These are phyloP conservation scores for Blastobasis adustella DNA, from an alignment of 2,888 invertebrate species.

Conservation along the genomic window DNA sequence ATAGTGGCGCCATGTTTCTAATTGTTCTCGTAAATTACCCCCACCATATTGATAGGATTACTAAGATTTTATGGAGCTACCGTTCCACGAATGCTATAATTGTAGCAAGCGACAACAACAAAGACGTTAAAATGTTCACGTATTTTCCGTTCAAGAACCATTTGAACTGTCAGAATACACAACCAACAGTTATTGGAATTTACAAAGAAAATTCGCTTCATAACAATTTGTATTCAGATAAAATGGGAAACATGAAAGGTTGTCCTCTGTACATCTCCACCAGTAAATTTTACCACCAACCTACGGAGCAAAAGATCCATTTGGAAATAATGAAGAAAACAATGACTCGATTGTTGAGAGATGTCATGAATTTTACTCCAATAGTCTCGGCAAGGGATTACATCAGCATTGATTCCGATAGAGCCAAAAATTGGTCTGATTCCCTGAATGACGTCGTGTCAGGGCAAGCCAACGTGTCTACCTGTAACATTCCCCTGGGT, in stretches of 20 bases:
- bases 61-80: constrained; percentile 39
- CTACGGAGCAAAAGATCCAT: constrained; percentile 38
- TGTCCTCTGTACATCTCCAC: constrained; percentile 55
- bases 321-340: constrained; percentile 43
- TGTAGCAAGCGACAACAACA: constrained; percentile 24
- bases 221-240: constrained; percentile 36
- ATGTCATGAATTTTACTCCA: constrained; percentile 49
- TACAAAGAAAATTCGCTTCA: constrained; percentile 23
- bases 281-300: constrained; percentile 40
- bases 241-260: constrained; percentile 46
- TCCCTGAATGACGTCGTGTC: constrained; percentile 46
- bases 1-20: constrained; percentile 37
- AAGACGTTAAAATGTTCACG: constrained; percentile 32
- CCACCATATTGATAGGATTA: constrained; percentile 35
- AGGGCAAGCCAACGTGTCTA: constrained; percentile 47
- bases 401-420: constrained; percentile 45
- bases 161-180: constrained; percentile 39
- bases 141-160: constrained; percentile 45
- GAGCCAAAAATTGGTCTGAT: constrained; percentile 48
- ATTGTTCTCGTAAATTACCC: constrained; percentile 33
- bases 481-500: constrained; percentile 44
- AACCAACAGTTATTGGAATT: constrained; percentile 31
- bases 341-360: constrained; percentile 35
- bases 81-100: constrained; percentile 39
- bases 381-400: constrained; percentile 42